Conservation (phyloP, 1,140 invertebrate species). For the Stegodyphus dumicola region DNA sequence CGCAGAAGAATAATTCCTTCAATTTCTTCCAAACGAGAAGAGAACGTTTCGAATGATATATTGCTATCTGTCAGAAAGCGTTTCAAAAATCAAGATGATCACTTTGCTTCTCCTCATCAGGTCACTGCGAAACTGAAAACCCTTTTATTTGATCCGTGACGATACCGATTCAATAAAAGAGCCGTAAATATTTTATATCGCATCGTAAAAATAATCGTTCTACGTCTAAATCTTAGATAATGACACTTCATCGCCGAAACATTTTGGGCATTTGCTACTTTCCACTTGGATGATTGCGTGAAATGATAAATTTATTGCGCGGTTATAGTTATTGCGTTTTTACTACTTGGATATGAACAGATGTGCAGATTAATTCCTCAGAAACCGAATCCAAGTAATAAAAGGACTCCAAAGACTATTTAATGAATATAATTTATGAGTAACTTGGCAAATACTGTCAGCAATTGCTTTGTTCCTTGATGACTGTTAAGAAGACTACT, state of each 20-base stretch:
- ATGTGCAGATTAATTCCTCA: conserved; percentile 5
- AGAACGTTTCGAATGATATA: too few species aligned
- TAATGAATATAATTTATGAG: too few species aligned
- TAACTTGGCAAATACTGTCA: too few species aligned
- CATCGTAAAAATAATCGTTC: conserved; percentile 53
- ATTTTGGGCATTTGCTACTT: conserved; percentile 10
- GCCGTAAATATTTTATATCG: conserved; percentile 57
- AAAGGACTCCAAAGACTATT: too few species aligned
- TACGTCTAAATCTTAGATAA: conserved; percentile 52
- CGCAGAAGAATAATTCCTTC: too few species aligned
- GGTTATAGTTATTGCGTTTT: conserved; percentile 10
- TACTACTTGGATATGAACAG: conserved; percentile 29
- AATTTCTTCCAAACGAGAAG: too few species aligned
- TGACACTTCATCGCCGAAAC: conserved; percentile 25
- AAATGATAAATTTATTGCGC: conserved; percentile 36
- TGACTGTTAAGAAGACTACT: too few species aligned
- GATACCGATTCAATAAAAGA: conserved; percentile 53
- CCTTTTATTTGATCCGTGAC: conserved; percentile 49
- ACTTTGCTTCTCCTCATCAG: background rate
- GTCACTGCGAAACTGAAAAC: conserved; percentile 30
- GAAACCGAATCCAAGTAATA: background rate
- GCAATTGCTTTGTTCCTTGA: too few species aligned
- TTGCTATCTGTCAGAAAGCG: too few species aligned
- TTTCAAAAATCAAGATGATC: background rate
- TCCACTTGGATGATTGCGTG: conserved; percentile 1